Conservation (phyloP, 1,140 invertebrate species). For the Rhynchophorus ferrugineus region DNA sequence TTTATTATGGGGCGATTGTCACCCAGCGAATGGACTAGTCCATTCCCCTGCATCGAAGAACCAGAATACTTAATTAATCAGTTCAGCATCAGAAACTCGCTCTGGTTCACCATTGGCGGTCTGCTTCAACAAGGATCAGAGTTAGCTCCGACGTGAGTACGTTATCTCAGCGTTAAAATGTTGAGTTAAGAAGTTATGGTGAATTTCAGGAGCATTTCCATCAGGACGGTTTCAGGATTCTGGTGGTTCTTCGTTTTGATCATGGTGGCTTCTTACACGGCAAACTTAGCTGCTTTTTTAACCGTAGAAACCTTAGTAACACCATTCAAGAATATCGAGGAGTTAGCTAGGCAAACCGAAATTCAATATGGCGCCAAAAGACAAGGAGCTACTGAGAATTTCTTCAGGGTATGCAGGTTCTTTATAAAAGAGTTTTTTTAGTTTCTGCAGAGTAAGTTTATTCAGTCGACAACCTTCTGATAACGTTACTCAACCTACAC, state of each 20-base stretch:
- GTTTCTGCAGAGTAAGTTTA: too few species aligned
- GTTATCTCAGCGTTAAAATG: too few species aligned
- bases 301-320: constrained; percentile 78
- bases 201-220: constrained; percentile 65
- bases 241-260: constrained; percentile 97
- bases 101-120: constrained; percentile 50
- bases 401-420: constrained; percentile 66
- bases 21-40: constrained; percentile 69
- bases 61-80: constrained; percentile 60
- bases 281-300: constrained; percentile 92
- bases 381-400: constrained; percentile 72
- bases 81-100: constrained; percentile 56
- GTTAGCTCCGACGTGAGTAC: constrained; percentile 59
- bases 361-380: constrained; percentile 83
- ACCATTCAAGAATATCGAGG: constrained; percentile 75
- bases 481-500: too few species aligned
- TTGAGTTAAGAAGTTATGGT: too few species aligned
- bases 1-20: constrained; percentile 68
- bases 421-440: constrained; percentile 2
- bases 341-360: constrained; percentile 67
- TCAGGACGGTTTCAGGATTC: constrained; percentile 65
- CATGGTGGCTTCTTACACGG: constrained; percentile 94
- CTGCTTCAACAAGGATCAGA: constrained; percentile 83
- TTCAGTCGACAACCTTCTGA: neutral
- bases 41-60: constrained; percentile 63